Base-by-base conservation (phyloP, 2,797 vertebrate genomes). In the Enteromius argenteus region DNA sequence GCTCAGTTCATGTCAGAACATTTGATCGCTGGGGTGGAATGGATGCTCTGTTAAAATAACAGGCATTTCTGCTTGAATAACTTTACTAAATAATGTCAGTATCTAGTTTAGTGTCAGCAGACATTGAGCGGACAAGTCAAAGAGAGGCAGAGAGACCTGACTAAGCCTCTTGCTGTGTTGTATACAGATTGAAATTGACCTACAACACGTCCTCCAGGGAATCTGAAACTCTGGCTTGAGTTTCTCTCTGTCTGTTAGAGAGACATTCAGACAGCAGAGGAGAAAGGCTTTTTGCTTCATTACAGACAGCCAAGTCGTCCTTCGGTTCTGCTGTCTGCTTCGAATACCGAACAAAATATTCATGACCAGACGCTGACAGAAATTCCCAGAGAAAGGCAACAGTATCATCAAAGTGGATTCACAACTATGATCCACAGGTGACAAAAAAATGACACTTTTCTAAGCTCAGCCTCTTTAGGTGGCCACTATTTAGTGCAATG, bases 221-320 rank as follows among this genome's bases (percentile, higher is more conserved):
- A 88, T 81, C 42, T 81, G 85, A 89, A 85, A 89, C 81, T 49
- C 69, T 49, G 49, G 83, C 35, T 88, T 79, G 56, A 74, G 81
- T 89, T 86, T 86, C 88, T 76, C 68, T 82, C 35, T 14, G 76
- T 77, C 64, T 67, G 73, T 58, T 39, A 68, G 49, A 51, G 39
- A 39, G 32, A 8, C 66, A 68, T 51, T 85, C 49, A 64, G 64
- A 81, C 42, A 60, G 72, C 17, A 32, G 15, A 64, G 32, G 66
- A 32, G 27, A 82, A 86, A 83, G 27, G 32, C 27, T 35, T 23
- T 42, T 53, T 30, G 2, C 35, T 51, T 81, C 21, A n/a, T 68
- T 82, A 37, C 23, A 11, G 14, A 44, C 0, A 17, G 37, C 30
- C 42, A 62, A 71, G 27, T 3, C 4, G 17, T 14, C 72, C 44